Evolutionary conservation across 2,888 invertebrate genomes (phyloP).

Genomic region (Tetragonisca angustula): DNA sequence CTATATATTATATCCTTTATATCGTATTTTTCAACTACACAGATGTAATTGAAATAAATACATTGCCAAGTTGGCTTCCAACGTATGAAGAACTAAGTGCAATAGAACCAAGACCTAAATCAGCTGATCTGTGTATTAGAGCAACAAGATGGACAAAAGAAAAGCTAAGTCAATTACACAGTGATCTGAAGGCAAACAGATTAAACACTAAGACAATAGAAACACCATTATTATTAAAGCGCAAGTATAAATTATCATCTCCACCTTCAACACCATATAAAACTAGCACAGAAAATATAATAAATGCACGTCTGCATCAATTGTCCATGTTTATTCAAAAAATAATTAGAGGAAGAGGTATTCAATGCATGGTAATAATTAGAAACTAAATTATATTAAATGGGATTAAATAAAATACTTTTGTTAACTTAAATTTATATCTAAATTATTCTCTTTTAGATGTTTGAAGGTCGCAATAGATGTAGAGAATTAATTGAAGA

Average conservation of each 20-base stretch:
- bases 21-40: slow-evolving; percentile 75
- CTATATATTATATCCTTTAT: background rate
- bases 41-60: slow-evolving; percentile 85
- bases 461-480: slow-evolving; percentile 89
- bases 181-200: slow-evolving; percentile 85
- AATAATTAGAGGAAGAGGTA: slow-evolving; percentile 89
- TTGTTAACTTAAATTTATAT: slow-evolving; percentile 13
- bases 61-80: slow-evolving; percentile 85
- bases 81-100: slow-evolving; percentile 84
- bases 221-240: slow-evolving; percentile 65
- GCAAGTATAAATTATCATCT: slow-evolving; percentile 59
- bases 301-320: slow-evolving; percentile 85
- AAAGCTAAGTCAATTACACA: slow-evolving; percentile 86
- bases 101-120: slow-evolving; percentile 76
- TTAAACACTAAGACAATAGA: slow-evolving; percentile 58
- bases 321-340: slow-evolving; percentile 87
- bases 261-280: slow-evolving; percentile 56
- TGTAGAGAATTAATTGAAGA: slow-evolving; percentile 90
- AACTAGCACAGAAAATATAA: slow-evolving; percentile 26
- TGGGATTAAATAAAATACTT: background rate
- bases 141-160: slow-evolving; percentile 89
- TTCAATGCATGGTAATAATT: slow-evolving; percentile 88
- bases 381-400: background rate
- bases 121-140: slow-evolving; percentile 85
- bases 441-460: slow-evolving; percentile 83